Conservation (phyloP, 1,140 invertebrate species). For the Zaprionus gabonicus region DNA sequence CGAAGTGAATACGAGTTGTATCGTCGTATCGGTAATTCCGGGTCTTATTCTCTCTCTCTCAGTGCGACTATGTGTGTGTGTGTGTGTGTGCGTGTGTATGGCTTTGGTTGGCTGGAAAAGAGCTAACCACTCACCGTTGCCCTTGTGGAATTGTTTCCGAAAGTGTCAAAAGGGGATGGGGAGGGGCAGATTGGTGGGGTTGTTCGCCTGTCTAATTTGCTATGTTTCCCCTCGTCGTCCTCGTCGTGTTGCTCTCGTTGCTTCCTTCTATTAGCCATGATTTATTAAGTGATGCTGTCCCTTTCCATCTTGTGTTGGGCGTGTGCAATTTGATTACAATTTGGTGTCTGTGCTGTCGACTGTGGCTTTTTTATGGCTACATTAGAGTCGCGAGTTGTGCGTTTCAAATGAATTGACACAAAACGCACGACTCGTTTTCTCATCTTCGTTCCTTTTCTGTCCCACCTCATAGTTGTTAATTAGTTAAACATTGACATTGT, state of each 20-base stretch:
- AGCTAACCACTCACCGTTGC: slow-evolving; percentile 66
- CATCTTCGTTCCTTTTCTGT: background rate
- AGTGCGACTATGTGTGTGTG: background rate
- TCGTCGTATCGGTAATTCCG: slow-evolving; percentile 22
- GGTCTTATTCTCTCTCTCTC: background rate
- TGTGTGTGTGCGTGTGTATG: slow-evolving; percentile 8
- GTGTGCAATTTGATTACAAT: slow-evolving; percentile 69
- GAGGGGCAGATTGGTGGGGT: background rate
- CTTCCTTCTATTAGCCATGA: slow-evolving; percentile 60
- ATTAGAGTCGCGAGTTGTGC: slow-evolving; percentile 69
- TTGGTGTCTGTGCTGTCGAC: slow-evolving; percentile 51
- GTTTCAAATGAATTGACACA: slow-evolving; percentile 54
- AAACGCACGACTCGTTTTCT: slow-evolving; percentile 1
- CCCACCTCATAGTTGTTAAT: slow-evolving; percentile 59
- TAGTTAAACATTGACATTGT: slow-evolving; percentile 71
- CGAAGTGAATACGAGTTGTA: slow-evolving; percentile 23
- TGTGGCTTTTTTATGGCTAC: slow-evolving; percentile 73
- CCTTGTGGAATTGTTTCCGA: slow-evolving; percentile 21
- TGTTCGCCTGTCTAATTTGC: slow-evolving; percentile 62
- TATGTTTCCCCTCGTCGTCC: slow-evolving; percentile 14
- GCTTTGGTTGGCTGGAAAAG: slow-evolving; percentile 63
- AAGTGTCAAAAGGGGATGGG: background rate
- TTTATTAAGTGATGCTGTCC: slow-evolving; percentile 76
- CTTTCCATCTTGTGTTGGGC: slow-evolving; percentile 27
- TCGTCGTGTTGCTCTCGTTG: background rate